Base-by-base conservation (phyloP, 2,888 invertebrate species). In the Didymodactylos carnosus region DNA sequence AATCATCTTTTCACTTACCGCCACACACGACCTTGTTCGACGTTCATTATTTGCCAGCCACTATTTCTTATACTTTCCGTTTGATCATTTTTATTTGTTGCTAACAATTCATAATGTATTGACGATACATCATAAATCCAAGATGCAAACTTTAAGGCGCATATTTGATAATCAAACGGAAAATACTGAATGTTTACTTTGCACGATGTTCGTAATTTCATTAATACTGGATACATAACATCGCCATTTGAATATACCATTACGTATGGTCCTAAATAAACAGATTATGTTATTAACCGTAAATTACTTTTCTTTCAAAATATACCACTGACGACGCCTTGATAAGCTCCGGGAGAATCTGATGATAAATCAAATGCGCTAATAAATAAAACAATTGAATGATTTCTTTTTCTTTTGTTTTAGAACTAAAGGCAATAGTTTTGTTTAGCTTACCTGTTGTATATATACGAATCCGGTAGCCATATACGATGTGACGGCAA, bases 391-490 rank as follows among this genome's bases (percentile, higher is more conserved):
- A n/a, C n/a, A n/a, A n/a, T n/a, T n/a, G n/a, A n/a, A n/a, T n/a
- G n/a, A n/a, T n/a, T n/a, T n/a, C n/a, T n/a, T n/a, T n/a, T n/a
- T n/a, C n/a, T n/a, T n/a, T n/a, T n/a, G n/a, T n/a, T n/a, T n/a
- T n/a, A n/a, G n/a, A n/a, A n/a, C n/a, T n/a, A n/a, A n/a, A n/a
- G n/a, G n/a, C n/a, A n/a, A n/a, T n/a, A n/a, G n/a, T n/a, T n/a
- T n/a, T n/a, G n/a, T n/a, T n/a, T n/a, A n/a, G n/a, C n/a, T n/a
- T n/a, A n/a, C n/a, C n/a, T n/a, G n/a, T 91, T 91, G 78, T 88
- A 90, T 29, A 90, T 82, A 8, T 89, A 87, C 78, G 91, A 85
- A 79, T 89, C 88, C 0, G 91, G 91, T 14, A 87, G 85, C 91
- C 91, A 91, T 72, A 91, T 86, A 75, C 87, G 85, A 69, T 86